Evolutionary conservation across 2,797 vertebrate species (phyloP).

Genomic region (Bradypodion ventrale): DNA sequence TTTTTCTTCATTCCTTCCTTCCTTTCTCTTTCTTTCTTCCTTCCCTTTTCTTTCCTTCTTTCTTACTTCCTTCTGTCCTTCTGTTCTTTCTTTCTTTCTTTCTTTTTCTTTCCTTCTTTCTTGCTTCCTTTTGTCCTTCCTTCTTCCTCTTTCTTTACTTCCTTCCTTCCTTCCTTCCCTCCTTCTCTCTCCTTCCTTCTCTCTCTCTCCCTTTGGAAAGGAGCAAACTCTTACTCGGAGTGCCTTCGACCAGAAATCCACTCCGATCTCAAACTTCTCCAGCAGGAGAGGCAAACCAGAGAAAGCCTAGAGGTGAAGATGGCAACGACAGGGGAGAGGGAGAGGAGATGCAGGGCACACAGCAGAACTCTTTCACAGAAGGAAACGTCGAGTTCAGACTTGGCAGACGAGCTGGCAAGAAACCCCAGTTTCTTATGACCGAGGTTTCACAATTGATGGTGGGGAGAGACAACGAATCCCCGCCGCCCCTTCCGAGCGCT

Average conservation of each 20-base stretch:
- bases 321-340: accelerated
- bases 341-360: not conserved
- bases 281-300: slow-evolving; percentile 20
- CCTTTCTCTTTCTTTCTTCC: no score
- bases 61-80: no score
- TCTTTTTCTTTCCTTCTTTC: not conserved
- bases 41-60: slow-evolving; percentile 14
- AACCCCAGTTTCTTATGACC: slow-evolving; percentile 44
- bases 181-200: no score
- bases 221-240: not conserved
- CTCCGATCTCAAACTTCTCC: slow-evolving; percentile 72
- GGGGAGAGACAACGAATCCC: no score
- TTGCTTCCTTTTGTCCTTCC: no score
- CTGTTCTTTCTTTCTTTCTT: no score
- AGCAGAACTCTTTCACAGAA: no score
- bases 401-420: not conserved
- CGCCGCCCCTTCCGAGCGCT: accelerated
- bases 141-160: not conserved
- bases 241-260: slow-evolving; percentile 15
- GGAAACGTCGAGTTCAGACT: not conserved
- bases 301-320: not conserved
- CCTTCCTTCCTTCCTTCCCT: no score
- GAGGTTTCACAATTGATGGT: slow-evolving; percentile 7
- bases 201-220: not conserved
- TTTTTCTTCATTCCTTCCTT: no score